Evolutionary conservation across 1,140 invertebrate genomes (phyloP), one percentile per base, ranked within the genome.

Genomic region (Drosophila quadrilineata): DNA sequence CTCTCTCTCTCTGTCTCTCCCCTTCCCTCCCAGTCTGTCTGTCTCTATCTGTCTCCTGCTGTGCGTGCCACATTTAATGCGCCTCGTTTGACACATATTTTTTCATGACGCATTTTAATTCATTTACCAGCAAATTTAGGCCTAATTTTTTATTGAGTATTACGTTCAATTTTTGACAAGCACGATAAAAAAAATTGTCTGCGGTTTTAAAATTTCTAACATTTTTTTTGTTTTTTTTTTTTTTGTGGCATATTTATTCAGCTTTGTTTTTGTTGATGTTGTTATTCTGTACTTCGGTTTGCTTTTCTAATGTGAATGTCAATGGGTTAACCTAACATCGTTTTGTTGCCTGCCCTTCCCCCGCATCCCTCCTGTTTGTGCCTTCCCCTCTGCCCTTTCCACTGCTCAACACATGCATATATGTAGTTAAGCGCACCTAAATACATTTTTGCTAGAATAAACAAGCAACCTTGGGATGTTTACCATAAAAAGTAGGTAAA

Each of bases 401-500:
- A 31, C 43, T 6, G 36, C 50, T 21, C 49, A 14, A 48, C 56
- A 52, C n/a, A 49, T 17, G 19, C 33, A 38, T 6, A 10, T 10
- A 72, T 66, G 70, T 85, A 82, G 79, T 77, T 82, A 82, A 85
- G 74, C 80, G 41, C 67, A 85, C 79, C 79, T 85, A 85, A 85
- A 85, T 85, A 85, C 79, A 85, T 85, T 85, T 84, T 85, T 85
- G 62, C 79, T 85, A 85, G 79, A 85, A 85, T 85, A 85, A 85
- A 85, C 79, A 85, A 85, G 79, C 79, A 85, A 85, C 79, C 79
- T 85, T 85, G 79, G 77, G 35, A 50, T 85, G 79, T 85, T 85
- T 85, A 85, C 79, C 79, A 85, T 85, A 85, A 85, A 84, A 85
- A 85, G 79, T 85, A 85, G 79, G 79, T 85, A 85, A 85, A 85